Percentiles rank a stretch among this genome's conserved stretches.
Conservation (phyloP, 2,888 invertebrate species). For the Mechanitis mazaeus region DNA sequence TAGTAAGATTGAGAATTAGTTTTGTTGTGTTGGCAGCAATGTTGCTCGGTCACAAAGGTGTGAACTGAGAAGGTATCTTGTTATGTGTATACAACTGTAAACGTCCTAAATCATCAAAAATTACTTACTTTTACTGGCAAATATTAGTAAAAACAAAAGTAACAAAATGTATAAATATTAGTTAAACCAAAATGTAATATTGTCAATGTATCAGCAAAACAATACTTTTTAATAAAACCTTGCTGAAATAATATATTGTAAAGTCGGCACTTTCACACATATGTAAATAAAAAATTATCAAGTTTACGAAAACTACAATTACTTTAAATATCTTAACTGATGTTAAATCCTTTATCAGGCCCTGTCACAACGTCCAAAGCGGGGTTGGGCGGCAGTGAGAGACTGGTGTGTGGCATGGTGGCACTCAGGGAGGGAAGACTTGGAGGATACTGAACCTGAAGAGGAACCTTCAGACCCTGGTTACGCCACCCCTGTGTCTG, state of each 20-base stretch:
- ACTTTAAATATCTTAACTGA: background rate
- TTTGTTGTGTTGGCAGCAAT: constrained; percentile 25
- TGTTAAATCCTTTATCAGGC: constrained; percentile 35
- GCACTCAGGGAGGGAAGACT: constrained; percentile 91
- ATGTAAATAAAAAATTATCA: too few species aligned
- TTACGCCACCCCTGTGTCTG: constrained; percentile 87
- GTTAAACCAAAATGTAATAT: too few species aligned
- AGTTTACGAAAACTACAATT: too few species aligned
- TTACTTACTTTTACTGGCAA: too few species aligned
- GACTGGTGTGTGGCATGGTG: constrained; percentile 94
- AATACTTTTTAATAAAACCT: too few species aligned
- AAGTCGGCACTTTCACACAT: too few species aligned
- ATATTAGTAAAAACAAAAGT: too few species aligned
- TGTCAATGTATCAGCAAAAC: too few species aligned
- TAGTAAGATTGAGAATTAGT: constrained; percentile 23
- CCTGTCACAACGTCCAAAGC: constrained; percentile 44
- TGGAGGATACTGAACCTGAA: constrained; percentile 85
- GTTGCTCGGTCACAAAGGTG: constrained; percentile 22
- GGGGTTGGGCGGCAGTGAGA: constrained; percentile 76
- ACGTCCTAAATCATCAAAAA: too few species aligned
- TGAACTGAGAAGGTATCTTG: background rate
- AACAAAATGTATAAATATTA: too few species aligned
- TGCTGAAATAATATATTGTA: too few species aligned
- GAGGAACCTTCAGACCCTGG: constrained; percentile 87
- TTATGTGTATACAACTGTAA: too few species aligned